Conservation (phyloP, 2,888 invertebrate species). For the Beris chalybata region DNA sequence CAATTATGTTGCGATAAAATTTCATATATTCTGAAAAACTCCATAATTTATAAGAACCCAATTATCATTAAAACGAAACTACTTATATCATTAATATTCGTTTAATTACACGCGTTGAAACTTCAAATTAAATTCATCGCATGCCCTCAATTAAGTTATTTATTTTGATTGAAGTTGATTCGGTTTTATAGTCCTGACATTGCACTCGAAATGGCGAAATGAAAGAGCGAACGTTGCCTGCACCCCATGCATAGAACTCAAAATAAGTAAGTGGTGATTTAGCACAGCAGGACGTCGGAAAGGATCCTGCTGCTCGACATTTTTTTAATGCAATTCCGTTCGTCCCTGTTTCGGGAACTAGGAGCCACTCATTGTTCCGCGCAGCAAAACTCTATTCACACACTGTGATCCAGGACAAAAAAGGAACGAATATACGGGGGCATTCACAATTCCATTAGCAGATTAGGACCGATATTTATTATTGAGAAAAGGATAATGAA, state of each 20-base stretch:
- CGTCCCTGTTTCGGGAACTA: slow-evolving; percentile 2
- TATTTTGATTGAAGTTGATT: slow-evolving; percentile 29
- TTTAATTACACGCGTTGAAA: slow-evolving; percentile 28
- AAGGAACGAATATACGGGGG: slow-evolving; percentile 24
- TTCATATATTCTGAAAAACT: too few relatives aligned
- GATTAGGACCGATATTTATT: slow-evolving; percentile 37
- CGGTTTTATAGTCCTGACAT: neutral
- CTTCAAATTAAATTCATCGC: slow-evolving; percentile 30
- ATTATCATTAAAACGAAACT: too few relatives aligned
- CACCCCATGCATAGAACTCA: slow-evolving; percentile 11
- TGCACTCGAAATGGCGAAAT: neutral
- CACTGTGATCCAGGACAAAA: slow-evolving; percentile 1
- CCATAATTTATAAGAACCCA: too few relatives aligned
- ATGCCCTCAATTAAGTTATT: slow-evolving; percentile 34
- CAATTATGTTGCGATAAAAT: too few relatives aligned
- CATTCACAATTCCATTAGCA: slow-evolving; percentile 38
- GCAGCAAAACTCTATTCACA: slow-evolving; percentile 5
- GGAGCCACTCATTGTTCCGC: neutral
- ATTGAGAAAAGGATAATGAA: slow-evolving; percentile 37
- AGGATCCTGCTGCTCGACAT: slow-evolving; percentile 35
- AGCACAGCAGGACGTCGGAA: slow-evolving; percentile 35
- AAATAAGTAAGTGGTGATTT: slow-evolving; percentile 39
- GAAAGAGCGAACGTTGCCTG: neutral
- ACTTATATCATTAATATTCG: too few relatives aligned
- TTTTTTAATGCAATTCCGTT: slow-evolving; percentile 22